Evolutionary conservation across 2,888 invertebrate genomes (phyloP).

Genomic region (Piscicola geometra): DNA sequence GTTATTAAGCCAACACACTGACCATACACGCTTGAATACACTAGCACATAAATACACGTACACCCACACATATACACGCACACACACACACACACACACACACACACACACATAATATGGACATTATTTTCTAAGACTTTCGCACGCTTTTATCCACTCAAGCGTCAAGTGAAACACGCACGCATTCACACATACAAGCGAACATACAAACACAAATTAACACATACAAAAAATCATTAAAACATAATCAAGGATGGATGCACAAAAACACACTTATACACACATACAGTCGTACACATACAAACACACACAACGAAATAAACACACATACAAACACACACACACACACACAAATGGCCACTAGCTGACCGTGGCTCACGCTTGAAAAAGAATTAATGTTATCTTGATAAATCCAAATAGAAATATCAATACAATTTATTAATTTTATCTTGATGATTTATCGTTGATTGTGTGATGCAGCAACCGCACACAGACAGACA

Average conservation of each 20-base stretch:
- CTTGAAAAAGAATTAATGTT: slow-evolving; percentile 7
- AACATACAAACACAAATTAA: background rate
- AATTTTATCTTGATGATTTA: slow-evolving; percentile 3
- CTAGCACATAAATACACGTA: background rate
- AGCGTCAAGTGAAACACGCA: background rate
- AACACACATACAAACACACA: slow-evolving; percentile 6
- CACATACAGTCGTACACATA: background rate
- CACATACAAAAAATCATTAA: background rate
- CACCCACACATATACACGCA: background rate
- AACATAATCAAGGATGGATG: background rate
- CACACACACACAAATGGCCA: slow-evolving; percentile 9
- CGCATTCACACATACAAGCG: background rate
- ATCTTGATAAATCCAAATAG: slow-evolving; percentile 13
- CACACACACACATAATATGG: background rate
- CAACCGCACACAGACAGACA: background rate
- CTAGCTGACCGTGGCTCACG: background rate
- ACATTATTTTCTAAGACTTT: background rate
- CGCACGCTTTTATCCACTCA: background rate
- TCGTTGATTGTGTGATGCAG: background rate
- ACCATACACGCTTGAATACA: background rate
- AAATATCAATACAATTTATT: slow-evolving; percentile 15
- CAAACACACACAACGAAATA: background rate
- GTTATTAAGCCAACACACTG: slow-evolving; percentile 16
- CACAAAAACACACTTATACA: background rate
- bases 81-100: slow-evolving; percentile 8